Evolutionary conservation across 1,140 invertebrate species (phyloP).

Genomic region (Scaptomyza hsui): DNA sequence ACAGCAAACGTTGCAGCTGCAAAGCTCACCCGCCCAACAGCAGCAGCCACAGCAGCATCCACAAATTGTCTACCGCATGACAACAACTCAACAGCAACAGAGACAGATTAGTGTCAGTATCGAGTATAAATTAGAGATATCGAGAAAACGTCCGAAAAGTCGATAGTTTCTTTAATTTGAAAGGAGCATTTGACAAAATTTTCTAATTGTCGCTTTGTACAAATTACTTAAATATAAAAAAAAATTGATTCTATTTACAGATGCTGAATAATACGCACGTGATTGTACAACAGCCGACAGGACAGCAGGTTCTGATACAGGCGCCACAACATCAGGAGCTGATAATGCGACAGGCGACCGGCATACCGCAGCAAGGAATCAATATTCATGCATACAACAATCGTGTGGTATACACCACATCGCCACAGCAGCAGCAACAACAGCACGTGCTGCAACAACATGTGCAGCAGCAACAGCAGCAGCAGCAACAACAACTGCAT

Average conservation of each 20-base stretch:
- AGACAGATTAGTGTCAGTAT: constrained; percentile 66
- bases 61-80: constrained; percentile 79
- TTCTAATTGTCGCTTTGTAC: no score
- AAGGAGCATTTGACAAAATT: no score
- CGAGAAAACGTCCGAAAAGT: no score
- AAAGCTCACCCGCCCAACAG: constrained; percentile 58
- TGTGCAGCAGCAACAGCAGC: constrained; percentile 71
- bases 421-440: constrained; percentile 70
- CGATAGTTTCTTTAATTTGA: no score
- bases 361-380: constrained; percentile 62
- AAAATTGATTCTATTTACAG: constrained; percentile 11
- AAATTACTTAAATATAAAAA: background rate
- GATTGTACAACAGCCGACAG: constrained; percentile 72
- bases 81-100: constrained; percentile 58
- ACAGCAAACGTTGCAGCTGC: constrained; percentile 78
- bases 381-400: constrained; percentile 71
- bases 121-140: background rate
- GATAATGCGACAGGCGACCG: constrained; percentile 74
- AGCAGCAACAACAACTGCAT: constrained; percentile 66
- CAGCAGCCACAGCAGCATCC: constrained; percentile 71
- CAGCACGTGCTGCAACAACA: constrained; percentile 67
- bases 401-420: constrained; percentile 66
- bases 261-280: constrained; percentile 78
- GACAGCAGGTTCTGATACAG: constrained; percentile 74
- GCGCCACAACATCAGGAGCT: constrained; percentile 74